These are phyloP conservation scores for Diplolepis rosae DNA, from an alignment of 2,888 invertebrate species.

Conservation along the genomic window DNA sequence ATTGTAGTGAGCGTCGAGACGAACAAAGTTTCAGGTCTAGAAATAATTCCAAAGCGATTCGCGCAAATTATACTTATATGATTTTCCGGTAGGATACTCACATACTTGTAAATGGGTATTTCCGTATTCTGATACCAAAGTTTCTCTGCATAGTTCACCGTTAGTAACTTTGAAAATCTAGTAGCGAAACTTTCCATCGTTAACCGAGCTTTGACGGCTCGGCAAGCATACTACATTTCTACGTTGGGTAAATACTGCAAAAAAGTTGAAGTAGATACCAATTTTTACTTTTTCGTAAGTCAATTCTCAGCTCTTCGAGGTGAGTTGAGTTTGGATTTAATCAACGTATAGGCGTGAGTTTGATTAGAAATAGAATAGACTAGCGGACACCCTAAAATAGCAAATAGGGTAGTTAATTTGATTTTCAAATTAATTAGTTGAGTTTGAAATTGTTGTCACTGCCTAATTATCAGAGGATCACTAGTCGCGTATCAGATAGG, in stretches of 20 bases:
- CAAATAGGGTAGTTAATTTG: no score
- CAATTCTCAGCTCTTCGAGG: no score
- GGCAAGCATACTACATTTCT: background rate
- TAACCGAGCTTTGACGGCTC: slow-evolving; percentile 23
- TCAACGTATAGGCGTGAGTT: no score
- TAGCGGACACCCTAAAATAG: no score
- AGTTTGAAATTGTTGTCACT: no score
- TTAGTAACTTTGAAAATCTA: slow-evolving; percentile 15
- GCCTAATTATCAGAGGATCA: no score
- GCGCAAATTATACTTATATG: slow-evolving; percentile 26
- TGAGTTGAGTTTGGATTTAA: no score
- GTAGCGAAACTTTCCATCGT: slow-evolving; percentile 9
- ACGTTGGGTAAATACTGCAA: background rate
- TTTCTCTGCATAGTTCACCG: slow-evolving; percentile 17
- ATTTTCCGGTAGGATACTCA: slow-evolving; percentile 27
- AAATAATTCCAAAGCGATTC: slow-evolving; percentile 27
- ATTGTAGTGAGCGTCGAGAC: background rate
- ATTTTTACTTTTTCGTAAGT: no score
- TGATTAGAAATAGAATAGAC: no score
- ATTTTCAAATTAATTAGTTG: no score
- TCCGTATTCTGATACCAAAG: slow-evolving; percentile 24
- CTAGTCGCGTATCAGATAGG: no score
- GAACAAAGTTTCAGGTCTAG: slow-evolving; percentile 4
- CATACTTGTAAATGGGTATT: slow-evolving; percentile 25
- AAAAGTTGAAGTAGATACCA: background rate